Base-by-base conservation (phyloP, 2,888 invertebrate species). In the Thecophora atra region DNA sequence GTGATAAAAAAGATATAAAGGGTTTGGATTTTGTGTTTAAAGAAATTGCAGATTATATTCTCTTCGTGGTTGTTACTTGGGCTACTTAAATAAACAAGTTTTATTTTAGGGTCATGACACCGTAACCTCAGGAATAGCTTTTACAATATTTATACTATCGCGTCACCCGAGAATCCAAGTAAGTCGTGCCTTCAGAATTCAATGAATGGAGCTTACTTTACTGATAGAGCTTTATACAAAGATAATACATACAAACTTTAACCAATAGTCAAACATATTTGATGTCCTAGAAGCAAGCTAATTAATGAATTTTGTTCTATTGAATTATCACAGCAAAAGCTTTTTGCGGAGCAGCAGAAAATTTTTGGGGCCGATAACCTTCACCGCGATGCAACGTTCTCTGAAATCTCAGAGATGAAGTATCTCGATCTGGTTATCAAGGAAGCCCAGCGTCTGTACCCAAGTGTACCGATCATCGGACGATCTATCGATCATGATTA, bases 101-200 rank as follows among this genome's bases (percentile, higher is more conserved):
- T 8, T 8, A 37, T 26, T 80, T 47, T 74, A 89, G 88, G 90
- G 90, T 0, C 90, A 90, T 74, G 90, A 90, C 75, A 90, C 90
- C 0, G 90, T 90, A 0, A 88, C 89, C 0, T 89, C 90, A 1
- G 90, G 89, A 0, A 85, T 90, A 13, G 84, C 86, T 0, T 91
- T 89, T 79, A 81, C 87, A 0, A 81, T 89, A 0, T 88, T 87
- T 76, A 84, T 89, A 72, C 82, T 91, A 0, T 89, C 90, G 0
- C 85, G 88, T 70, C 84, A 88, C 77, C 86, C 87, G 5, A 86
- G 88, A 30, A 80, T 88, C 1, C 90, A 90, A 81, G 87, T 88
- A 64, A 86, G 85, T 77, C n/a, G n/a, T n/a, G n/a, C n/a, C n/a
- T n/a, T n/a, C n/a, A n/a, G n/a, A n/a, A n/a, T n/a, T n/a, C n/a